Conservation (phyloP, 2,797 vertebrate genomes). For the Oreonectes daqikongensis region DNA sequence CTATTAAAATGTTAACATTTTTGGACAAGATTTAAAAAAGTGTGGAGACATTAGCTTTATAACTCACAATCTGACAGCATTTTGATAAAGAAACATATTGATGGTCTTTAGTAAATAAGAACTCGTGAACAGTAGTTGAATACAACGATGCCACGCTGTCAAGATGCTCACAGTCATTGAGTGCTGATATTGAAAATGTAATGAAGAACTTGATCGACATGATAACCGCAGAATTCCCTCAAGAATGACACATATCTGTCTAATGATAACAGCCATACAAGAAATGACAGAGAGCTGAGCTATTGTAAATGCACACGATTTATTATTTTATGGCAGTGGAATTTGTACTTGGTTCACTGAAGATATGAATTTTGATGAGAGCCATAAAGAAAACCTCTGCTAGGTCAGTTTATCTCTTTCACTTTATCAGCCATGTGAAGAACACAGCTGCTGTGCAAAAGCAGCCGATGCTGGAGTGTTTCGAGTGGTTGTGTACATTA, state of each 20-base stretch:
- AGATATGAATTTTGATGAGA: conserved; percentile 32
- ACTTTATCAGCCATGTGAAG: not conserved
- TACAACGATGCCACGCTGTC: not conserved
- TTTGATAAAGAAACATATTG: too few species aligned
- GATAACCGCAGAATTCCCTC: not conserved
- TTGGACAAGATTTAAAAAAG: too few species aligned
- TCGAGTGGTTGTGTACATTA: too few species aligned
- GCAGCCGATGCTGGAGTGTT: not conserved
- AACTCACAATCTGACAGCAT: too few species aligned
- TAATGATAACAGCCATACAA: conserved; percentile 10
- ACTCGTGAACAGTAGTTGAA: not conserved
- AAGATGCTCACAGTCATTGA: not conserved
- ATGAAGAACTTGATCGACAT: not conserved
- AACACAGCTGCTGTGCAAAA: not conserved
- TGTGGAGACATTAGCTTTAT: too few species aligned
- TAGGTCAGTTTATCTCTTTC: not conserved
- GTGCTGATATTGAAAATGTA: not conserved
- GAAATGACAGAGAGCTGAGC: conserved; percentile 2
- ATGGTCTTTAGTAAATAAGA: too few species aligned
- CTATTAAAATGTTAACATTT: too few species aligned
- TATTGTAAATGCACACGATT: conserved; percentile 27
- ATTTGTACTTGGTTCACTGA: not conserved
- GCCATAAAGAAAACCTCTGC: conserved; percentile 2
- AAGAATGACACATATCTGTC: conserved; percentile 2
- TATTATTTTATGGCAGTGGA: conserved; percentile 24